phyloP scores from a whole-genome alignment of 2,113 vertebrate species.

The Ranitomeya imitator region DNA sequence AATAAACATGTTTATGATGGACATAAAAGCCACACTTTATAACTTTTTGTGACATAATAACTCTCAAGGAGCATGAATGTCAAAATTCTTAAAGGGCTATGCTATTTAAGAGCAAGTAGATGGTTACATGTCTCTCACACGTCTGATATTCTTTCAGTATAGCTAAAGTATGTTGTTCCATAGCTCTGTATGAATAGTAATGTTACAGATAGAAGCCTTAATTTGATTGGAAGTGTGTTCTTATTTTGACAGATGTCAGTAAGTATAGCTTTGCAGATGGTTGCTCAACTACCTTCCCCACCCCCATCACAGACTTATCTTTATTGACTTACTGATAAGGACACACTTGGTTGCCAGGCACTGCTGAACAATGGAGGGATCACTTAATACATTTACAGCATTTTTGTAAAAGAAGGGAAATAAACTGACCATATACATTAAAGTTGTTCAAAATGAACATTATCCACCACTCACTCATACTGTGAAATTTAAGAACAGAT shows the following conservation, averaged over 20 bases:
- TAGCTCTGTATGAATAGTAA: background rate
- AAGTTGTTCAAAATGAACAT: too few relatives aligned
- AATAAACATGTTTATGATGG: conserved; percentile 83
- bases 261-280: background rate
- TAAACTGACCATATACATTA: background rate
- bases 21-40: conserved; percentile 74
- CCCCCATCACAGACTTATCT: conserved; percentile 36
- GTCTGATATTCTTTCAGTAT: background rate
- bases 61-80: conserved; percentile 75
- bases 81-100: conserved; percentile 59
- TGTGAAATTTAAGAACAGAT: too few relatives aligned
- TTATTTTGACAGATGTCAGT: conserved; percentile 39
- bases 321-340: conserved; percentile 42
- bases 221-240: background rate
- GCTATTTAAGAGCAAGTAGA: background rate
- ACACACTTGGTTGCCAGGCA: conserved; percentile 44
- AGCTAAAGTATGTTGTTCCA: background rate
- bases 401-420: conserved; percentile 18
- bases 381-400: conserved; percentile 38
- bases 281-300: background rate
- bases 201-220: background rate
- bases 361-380: conserved; percentile 25
- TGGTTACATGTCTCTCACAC: background rate
- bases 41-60: conserved; percentile 70
- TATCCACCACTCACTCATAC: too few relatives aligned